Conservation (phyloP, 2,797 vertebrate genomes). For the Paedocypris micromegethes region DNA sequence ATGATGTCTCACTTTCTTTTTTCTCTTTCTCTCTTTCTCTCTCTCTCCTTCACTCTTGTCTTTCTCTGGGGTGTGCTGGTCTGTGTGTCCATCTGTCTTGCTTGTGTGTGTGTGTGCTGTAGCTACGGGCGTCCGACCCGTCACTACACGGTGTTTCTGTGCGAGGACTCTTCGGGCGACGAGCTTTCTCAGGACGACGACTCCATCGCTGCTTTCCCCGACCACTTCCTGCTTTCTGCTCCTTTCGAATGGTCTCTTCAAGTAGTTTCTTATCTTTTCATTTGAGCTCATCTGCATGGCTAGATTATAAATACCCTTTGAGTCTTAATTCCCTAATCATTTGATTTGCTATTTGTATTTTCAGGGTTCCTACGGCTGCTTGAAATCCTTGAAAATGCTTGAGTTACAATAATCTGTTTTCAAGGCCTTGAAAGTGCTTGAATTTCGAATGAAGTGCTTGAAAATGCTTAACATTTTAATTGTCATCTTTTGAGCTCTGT, state of each 20-base stretch:
- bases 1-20: constrained; percentile 9
- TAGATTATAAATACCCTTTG: background rate
- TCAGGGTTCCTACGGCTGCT: too few species aligned
- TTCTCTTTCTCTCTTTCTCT: constrained; percentile 36
- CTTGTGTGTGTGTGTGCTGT: constrained; percentile 57
- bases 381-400: too few species aligned
- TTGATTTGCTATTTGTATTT: too few species aligned
- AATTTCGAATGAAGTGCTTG: too few species aligned
- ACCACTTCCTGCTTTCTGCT: constrained; percentile 91
- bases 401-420: too few species aligned
- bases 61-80: constrained; percentile 23
- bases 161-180: constrained; percentile 94
- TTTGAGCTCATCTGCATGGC: constrained; percentile 18
- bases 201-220: constrained; percentile 84
- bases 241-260: constrained; percentile 90
- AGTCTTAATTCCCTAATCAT: too few species aligned
- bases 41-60: constrained; percentile 22
- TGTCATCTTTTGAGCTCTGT: too few species aligned
- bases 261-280: constrained; percentile 4
- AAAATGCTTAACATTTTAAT: too few species aligned
- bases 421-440: too few species aligned
- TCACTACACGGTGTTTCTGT: constrained; percentile 97
- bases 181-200: constrained; percentile 84
- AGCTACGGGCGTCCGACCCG: constrained; percentile 87
- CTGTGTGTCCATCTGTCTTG: constrained; percentile 8